phyloP scores from a whole-genome alignment of 2,797 vertebrate species.

The Labroides dimidiatus region DNA sequence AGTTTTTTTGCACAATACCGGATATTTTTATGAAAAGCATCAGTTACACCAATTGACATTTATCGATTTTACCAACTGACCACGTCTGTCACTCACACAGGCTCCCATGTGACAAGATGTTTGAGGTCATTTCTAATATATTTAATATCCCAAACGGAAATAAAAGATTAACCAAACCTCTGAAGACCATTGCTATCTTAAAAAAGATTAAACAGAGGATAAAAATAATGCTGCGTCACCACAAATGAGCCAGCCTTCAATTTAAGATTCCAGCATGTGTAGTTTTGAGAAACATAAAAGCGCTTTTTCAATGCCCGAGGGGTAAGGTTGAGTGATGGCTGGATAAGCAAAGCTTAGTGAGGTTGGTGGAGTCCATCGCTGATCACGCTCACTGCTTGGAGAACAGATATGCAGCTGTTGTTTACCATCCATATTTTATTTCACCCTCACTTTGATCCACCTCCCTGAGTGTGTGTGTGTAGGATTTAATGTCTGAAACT shows the following conservation, averaged over 20 bases:
- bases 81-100: no score
- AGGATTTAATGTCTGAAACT: conserved; percentile 37
- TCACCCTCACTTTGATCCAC: conserved; percentile 52
- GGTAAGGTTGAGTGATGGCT: conserved; percentile 47
- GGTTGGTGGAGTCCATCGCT: conserved; percentile 44
- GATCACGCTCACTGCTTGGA: conserved; percentile 60
- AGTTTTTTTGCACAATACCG: no score
- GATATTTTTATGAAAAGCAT: no score
- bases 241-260: conserved; percentile 23
- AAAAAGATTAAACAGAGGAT: conserved; percentile 16
- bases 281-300: conserved; percentile 60
- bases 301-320: conserved; percentile 48
- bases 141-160: no score
- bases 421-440: conserved; percentile 54
- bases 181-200: no score
- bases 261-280: conserved; percentile 52
- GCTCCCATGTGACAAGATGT: not conserved
- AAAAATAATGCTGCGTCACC: conserved; percentile 20
- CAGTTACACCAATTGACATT: no score
- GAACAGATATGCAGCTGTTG: conserved; percentile 52
- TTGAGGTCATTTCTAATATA: not conserved
- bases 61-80: no score
- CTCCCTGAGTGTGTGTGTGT: conserved; percentile 7
- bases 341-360: conserved; percentile 63
- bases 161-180: not conserved